These are phyloP conservation scores for Halictus ligatus DNA, from an alignment of 2,888 invertebrate species.

Conservation along the genomic window DNA sequence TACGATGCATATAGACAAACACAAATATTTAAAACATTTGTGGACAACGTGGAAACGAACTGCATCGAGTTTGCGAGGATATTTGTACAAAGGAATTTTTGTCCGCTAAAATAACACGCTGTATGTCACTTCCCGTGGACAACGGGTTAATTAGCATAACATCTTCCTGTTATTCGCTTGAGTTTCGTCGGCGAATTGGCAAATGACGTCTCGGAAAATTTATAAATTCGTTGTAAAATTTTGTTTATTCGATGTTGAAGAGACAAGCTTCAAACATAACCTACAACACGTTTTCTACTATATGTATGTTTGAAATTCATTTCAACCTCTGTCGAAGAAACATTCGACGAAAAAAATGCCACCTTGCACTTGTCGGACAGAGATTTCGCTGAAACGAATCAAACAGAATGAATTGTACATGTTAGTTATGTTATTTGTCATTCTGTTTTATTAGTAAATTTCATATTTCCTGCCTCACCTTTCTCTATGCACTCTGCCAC, in stretches of 20 bases:
- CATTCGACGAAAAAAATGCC: neutral
- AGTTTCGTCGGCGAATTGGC: neutral
- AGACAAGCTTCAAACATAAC: neutral
- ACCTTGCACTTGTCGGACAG: constrained; percentile 21
- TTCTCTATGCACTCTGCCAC: neutral
- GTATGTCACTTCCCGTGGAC: neutral
- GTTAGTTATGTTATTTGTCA: neutral
- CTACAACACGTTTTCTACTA: too few species aligned
- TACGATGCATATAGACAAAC: neutral
- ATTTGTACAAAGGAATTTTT: neutral
- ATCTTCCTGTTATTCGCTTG: neutral
- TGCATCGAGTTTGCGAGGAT: neutral
- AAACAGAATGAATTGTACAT: neutral
- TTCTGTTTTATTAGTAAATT: neutral
- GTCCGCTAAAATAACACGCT: neutral
- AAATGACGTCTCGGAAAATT: neutral
- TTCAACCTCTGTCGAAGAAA: neutral
- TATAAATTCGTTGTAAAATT: neutral
- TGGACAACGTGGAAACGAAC: neutral
- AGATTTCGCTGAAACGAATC: constrained; percentile 14
- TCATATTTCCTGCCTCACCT: constrained; percentile 14
- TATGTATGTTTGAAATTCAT: too few species aligned
- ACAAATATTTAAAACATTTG: neutral
- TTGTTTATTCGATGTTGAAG: neutral
- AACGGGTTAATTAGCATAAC: neutral